A percentile compares a stretch with the other conserved stretches of the same genome.
Evolutionary conservation across 2,797 vertebrate genomes (phyloP).

Genomic region (Dryobates pubescens): DNA sequence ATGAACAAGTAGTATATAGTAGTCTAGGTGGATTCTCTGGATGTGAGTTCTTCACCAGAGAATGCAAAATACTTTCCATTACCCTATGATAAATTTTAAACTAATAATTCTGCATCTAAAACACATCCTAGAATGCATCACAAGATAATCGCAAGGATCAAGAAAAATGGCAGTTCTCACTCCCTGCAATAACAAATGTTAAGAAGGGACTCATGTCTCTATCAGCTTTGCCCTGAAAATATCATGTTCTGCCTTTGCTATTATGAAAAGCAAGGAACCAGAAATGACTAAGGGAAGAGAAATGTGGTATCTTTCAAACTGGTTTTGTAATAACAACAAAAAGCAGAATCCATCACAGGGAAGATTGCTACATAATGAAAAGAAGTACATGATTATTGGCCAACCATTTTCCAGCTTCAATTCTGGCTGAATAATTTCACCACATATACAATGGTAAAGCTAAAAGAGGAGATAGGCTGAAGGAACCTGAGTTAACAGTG

Average conservation of each 20-base stretch:
- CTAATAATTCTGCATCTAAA: neutral
- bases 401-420: neutral
- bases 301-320: neutral
- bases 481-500: neutral
- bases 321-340: neutral
- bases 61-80: neutral
- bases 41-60: neutral
- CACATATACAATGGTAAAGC: neutral
- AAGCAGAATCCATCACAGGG: neutral
- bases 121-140: neutral
- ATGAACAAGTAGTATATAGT: neutral
- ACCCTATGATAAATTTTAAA: neutral
- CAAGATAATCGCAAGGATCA: rapidly evolving
- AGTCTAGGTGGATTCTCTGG: neutral
- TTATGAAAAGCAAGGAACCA: neutral
- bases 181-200: neutral
- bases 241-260: neutral
- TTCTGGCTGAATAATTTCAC: neutral
- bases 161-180: neutral
- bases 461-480: neutral
- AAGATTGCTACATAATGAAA: neutral
- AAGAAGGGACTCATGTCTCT: neutral
- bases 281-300: neutral
- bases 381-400: neutral
- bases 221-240: neutral